Percentiles rank a stretch among this genome's conserved stretches.
phyloP scores from a whole-genome alignment of 2,888 invertebrate genomes.

The Tiliacea aurago region DNA sequence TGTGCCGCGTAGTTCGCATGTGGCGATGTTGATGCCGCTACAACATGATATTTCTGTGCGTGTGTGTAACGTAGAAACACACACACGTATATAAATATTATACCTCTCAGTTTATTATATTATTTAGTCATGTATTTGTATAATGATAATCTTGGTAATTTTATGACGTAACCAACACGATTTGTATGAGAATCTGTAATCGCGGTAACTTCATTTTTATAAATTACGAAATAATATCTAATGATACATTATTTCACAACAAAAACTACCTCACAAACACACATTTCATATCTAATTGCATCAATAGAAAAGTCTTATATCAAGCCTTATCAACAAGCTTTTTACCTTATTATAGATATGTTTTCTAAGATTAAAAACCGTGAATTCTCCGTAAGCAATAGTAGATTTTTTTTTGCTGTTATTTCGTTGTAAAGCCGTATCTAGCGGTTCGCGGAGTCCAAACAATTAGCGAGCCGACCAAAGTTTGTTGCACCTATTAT shows the following conservation, averaged over 20 bases:
- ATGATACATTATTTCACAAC: no score
- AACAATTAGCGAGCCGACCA: slow-evolving; percentile 72
- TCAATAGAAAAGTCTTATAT: slow-evolving; percentile 1
- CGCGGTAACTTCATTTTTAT: background rate
- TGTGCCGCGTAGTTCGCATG: no score
- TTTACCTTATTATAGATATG: background rate
- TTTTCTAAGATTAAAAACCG: slow-evolving; percentile 7
- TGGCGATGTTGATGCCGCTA: no score
- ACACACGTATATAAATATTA: no score
- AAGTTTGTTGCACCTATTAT: slow-evolving; percentile 79
- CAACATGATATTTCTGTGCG: background rate
- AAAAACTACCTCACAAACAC: no score
- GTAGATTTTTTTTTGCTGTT: slow-evolving; percentile 34
- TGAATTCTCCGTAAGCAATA: slow-evolving; percentile 47
- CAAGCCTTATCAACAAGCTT: slow-evolving; percentile 5
- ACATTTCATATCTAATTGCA: no score
- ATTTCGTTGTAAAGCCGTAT: slow-evolving; percentile 26
- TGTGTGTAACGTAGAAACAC: no score
- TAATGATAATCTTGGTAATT: background rate
- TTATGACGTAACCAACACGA: background rate
- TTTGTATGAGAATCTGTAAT: background rate
- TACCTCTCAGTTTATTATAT: background rate
- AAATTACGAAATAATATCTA: no score
- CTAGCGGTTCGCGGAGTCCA: slow-evolving; percentile 39
- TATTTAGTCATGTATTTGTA: background rate